A percentile compares a stretch with the other conserved stretches of the same genome.
Conservation (phyloP, 2,797 vertebrate genomes). For the Typhlichthys eigenmanni region DNA sequence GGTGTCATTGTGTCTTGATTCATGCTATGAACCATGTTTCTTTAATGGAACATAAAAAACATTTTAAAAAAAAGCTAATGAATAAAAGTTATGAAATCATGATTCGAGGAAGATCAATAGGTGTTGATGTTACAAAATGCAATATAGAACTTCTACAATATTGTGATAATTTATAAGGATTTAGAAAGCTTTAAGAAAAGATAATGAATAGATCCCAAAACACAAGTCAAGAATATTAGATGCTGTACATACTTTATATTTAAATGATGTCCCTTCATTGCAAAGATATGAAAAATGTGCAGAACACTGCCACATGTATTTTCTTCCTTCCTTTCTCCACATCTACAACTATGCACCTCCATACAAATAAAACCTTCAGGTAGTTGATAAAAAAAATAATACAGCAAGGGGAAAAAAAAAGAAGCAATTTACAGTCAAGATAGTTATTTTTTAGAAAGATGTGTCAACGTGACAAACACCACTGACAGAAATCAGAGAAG, state of each 20-base stretch:
- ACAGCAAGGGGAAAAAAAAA: slow-evolving; percentile 41
- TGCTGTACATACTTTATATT: slow-evolving; percentile 24
- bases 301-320: slow-evolving; percentile 30
- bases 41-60: slow-evolving; percentile 40
- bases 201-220: slow-evolving; percentile 33
- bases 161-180: slow-evolving; percentile 20
- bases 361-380: slow-evolving; percentile 40
- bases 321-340: slow-evolving; percentile 19
- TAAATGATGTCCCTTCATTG: slow-evolving; percentile 55
- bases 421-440: slow-evolving; percentile 61
- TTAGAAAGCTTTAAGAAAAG: slow-evolving; percentile 1
- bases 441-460: slow-evolving; percentile 61
- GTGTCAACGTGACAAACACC: slow-evolving; percentile 51
- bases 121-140: slow-evolving; percentile 11
- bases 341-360: slow-evolving; percentile 56
- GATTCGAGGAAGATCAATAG: slow-evolving; percentile 28
- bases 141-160: slow-evolving; percentile 14
- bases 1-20: slow-evolving; percentile 38
- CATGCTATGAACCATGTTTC: slow-evolving; percentile 28
- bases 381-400: slow-evolving; percentile 60
- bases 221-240: slow-evolving; percentile 7
- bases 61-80: slow-evolving; percentile 15
- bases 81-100: slow-evolving; percentile 4
- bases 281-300: slow-evolving; percentile 38
- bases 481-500: slow-evolving; percentile 22